Percentiles rank a stretch among this genome's conserved stretches.
These are phyloP conservation scores for Sphecodes monilicornis DNA, from an alignment of 2,888 invertebrate species.

Conservation along the genomic window DNA sequence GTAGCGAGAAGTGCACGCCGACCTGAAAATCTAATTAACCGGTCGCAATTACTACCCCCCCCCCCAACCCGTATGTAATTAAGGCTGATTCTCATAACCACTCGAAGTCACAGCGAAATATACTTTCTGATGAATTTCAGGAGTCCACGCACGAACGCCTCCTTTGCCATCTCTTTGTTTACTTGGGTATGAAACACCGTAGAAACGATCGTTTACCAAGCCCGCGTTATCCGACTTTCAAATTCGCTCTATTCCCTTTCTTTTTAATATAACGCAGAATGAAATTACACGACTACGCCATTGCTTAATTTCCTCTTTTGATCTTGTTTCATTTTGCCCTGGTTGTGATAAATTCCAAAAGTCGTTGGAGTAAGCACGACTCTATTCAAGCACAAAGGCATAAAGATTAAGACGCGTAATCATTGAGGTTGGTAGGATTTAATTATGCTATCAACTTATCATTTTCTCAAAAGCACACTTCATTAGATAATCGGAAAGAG, in stretches of 20 bases:
- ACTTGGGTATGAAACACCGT: constrained; percentile 44
- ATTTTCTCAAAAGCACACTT: neutral
- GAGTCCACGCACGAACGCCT: constrained; percentile 21
- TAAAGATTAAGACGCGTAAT: neutral
- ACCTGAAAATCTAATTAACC: constrained; percentile 68
- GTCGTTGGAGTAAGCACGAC: neutral
- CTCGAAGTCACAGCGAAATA: constrained; percentile 34
- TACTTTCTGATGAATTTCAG: constrained; percentile 53
- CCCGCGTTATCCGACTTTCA: neutral
- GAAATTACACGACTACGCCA: constrained; percentile 13
- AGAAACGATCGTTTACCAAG: constrained; percentile 28
- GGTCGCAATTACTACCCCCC: constrained; percentile 56
- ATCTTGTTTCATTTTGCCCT: neutral
- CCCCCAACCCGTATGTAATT: constrained; percentile 50
- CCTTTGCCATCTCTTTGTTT: constrained; percentile 36
- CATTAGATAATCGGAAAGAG: neutral
- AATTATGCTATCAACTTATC: neutral
- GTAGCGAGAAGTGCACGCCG: constrained; percentile 29
- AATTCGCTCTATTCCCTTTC: neutral
- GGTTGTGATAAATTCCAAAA: neutral
- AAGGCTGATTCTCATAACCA: constrained; percentile 59
- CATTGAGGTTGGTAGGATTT: neutral
- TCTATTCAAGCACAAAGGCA: neutral
- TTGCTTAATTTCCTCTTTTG: constrained; percentile 21
- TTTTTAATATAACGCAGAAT: neutral